Base-by-base conservation (phyloP, 2,888 invertebrate genomes). In the Drosophila setosimentum region DNA sequence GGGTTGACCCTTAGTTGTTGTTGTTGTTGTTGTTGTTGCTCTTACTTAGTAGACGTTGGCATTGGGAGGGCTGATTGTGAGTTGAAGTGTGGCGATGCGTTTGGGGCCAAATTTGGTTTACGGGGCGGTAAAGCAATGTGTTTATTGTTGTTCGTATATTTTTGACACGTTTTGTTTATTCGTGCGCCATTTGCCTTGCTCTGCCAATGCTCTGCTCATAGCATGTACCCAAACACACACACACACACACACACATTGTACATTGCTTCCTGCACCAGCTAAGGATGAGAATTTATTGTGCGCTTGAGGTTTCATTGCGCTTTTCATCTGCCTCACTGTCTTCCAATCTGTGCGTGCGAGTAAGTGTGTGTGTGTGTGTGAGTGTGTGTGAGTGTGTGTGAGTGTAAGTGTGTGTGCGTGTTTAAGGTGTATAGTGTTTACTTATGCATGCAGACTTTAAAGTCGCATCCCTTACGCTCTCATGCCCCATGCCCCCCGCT, bases 101-200 rank as follows among this genome's bases (percentile, higher is more conserved):
- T 21, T 7, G 13, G 11, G 35, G 24, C 7, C 16, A 54, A 6
- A 16, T 24, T 33, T 33, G 35, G 24, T 3, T 21, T 32, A 2
- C 8, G n/a, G 24, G 48, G 51, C 32, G 51, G 21, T 3, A 24
- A 21, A 24, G 33, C 21, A 62, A 61, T 51, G 76, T 73, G 66
- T 77, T 80, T 80, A 82, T 79, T 82, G 74, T 77, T 82, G 68
- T 66, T 72, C 40, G 82, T 62, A 68, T 73, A 82, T 77, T 82
- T 82, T 79, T 80, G 80, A 80, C 81, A 82, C 81, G 81, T 82
- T 77, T 68, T 80, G 77, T 82, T 82, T 79, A 72, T 49, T 74
- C 67, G 67, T 71, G 71, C 71, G 70, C 65, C 79, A 79, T 69
- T 78, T 74, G 55, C 61, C 48, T 55, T 66, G 45, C 40, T 63